Base-by-base conservation (phyloP, 2,888 invertebrate species). In the Hyles lineata region DNA sequence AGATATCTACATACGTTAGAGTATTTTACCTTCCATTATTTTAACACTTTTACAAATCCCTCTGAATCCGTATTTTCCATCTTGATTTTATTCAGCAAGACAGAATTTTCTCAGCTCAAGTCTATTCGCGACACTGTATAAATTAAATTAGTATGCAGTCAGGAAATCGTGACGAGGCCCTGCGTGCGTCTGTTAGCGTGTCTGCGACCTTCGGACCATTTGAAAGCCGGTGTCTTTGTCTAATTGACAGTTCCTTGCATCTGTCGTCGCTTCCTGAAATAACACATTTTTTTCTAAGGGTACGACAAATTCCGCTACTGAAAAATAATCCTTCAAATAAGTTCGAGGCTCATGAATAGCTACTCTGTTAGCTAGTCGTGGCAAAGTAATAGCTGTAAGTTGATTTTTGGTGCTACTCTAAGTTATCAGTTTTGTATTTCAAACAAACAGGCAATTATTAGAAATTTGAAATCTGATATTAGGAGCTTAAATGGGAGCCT, bases 141-240 rank as follows among this genome's bases (percentile, higher is more conserved):
- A 92, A 92, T 90, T 87, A 73, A 89, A 91, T 92, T 92, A 91
- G 87, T 79, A 83, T 81, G 77, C 75, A 78, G 79, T 74, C 76
- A 87, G 86, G 86, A 88, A 90, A 86, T 89, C 90, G 90, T 91
- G 91, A 90, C 85, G 84, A 74, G 74, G 76, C 76, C 76, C 80
- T 80, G 76, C 80, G 76, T 77, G 75, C 74, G 73, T 76, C 79
- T 82, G 80, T 86, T 81, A 84, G 80, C 79, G 72, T 76, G 74
- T 78, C 75, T 76, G 62, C 75, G 77, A 79, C 82, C 82, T 82
- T 83, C 77, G 74, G 72, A 62, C 70, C 52, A 63, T 25, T 63
- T 74, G 70, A 70, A 71, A 70, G 73, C n/a, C 71, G 70, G 55
- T 72, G 71, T 75, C 69, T 76, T 76, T 74, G 73, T 73, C 73